Percentiles rank a stretch among this genome's conserved stretches.
Evolutionary conservation across 2,113 vertebrate species (phyloP).

Genomic region (Mus spicilegus): DNA sequence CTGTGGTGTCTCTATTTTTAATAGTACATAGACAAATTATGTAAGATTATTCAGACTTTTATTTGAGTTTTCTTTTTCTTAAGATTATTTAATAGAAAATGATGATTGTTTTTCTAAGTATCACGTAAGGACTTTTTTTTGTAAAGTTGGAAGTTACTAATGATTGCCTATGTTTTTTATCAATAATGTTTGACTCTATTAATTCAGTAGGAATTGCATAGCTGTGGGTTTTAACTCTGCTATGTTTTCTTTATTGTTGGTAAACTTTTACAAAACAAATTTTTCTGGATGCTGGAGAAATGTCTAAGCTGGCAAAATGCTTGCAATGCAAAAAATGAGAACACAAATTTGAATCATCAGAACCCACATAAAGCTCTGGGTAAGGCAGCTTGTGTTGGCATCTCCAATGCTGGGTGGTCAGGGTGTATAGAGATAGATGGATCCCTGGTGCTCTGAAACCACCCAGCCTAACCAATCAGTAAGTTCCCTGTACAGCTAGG

Average conservation of each 20-base stretch:
- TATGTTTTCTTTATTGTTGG: slow-evolving; percentile 8
- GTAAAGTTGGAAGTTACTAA: background rate
- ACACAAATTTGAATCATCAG: background rate
- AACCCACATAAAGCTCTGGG: background rate
- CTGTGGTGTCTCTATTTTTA: background rate
- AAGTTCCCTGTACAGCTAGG: background rate
- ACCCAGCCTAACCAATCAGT: background rate
- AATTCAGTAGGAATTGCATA: slow-evolving; percentile 3
- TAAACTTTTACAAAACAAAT: background rate
- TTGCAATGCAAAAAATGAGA: background rate
- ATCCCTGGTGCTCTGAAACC: background rate
- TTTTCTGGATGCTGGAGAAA: background rate
- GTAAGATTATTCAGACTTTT: background rate
- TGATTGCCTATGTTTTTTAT: background rate
- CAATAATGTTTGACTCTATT: background rate
- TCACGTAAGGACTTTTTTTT: background rate
- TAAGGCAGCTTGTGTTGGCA: background rate
- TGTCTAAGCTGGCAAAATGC: background rate
- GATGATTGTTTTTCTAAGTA: background rate
- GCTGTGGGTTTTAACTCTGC: background rate
- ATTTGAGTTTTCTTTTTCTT: background rate
- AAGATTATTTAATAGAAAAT: slow-evolving; percentile 6
- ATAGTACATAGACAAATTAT: background rate
- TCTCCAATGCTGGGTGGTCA: background rate
- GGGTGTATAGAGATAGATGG: background rate